Conservation (phyloP, 2,888 invertebrate species). For the Torymus aiolomorphi region DNA sequence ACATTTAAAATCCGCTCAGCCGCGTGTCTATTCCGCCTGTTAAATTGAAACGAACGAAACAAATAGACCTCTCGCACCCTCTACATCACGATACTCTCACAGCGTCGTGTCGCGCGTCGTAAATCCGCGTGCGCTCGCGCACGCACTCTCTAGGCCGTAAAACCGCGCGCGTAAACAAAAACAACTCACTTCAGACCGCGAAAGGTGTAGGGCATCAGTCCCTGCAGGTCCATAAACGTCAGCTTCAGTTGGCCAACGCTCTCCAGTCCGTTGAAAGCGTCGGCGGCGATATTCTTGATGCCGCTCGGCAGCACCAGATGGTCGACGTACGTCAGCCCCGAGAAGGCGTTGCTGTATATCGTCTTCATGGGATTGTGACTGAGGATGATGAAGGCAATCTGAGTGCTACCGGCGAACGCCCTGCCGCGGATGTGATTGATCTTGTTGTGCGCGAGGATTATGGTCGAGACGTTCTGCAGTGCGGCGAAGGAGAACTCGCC, state of each 20-base stretch:
- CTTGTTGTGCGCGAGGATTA: slow-evolving; percentile 83
- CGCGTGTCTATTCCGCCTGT: no score
- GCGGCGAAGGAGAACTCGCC: slow-evolving; percentile 91
- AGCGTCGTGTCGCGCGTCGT: neutral
- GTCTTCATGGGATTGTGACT: slow-evolving; percentile 90
- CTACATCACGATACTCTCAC: no score
- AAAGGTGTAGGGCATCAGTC: slow-evolving; percentile 84
- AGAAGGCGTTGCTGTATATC: slow-evolving; percentile 89
- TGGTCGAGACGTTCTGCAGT: slow-evolving; percentile 86
- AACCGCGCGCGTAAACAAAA: neutral
- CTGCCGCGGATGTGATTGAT: slow-evolving; percentile 84
- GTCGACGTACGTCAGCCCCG: slow-evolving; percentile 88
- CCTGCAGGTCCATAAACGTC: slow-evolving; percentile 89
- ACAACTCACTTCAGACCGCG: slow-evolving; percentile 79
- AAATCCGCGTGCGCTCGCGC: neutral
- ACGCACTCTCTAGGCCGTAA: no score
- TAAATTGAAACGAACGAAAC: no score
- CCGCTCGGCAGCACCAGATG: slow-evolving; percentile 90
- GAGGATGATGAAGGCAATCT: slow-evolving; percentile 87
- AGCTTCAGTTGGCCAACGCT: slow-evolving; percentile 88
- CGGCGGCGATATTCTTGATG: slow-evolving; percentile 84
- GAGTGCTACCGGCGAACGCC: slow-evolving; percentile 91
- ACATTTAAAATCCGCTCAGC: no score
- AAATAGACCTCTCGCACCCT: no score
- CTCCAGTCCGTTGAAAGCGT: slow-evolving; percentile 88